Conservation (phyloP, 2,888 invertebrate species). For the Nemurella pictetii region DNA sequence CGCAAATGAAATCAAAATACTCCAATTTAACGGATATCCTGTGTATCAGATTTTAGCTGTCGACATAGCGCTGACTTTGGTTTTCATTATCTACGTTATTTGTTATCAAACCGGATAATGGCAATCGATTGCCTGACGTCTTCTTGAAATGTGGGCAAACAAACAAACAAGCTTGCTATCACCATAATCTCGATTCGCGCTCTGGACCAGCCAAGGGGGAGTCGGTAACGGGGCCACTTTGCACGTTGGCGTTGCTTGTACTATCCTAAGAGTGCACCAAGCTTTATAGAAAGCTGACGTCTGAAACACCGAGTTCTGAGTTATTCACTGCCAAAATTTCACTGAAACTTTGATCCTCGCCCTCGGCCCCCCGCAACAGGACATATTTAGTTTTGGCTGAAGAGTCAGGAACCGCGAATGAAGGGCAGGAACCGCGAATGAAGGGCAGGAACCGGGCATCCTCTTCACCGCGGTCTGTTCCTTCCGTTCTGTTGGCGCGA, state of each 20-base stretch:
- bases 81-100: background rate
- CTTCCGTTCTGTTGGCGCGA: background rate
- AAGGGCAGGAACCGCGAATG: too few relatives aligned
- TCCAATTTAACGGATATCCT: background rate
- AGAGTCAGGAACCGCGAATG: too few relatives aligned
- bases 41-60: background rate
- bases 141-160: background rate
- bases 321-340: too few relatives aligned
- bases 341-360: too few relatives aligned
- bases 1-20: background rate
- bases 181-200: background rate
- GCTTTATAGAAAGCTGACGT: too few relatives aligned
- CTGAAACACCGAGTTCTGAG: too few relatives aligned
- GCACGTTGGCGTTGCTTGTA: too few relatives aligned
- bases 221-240: too few relatives aligned
- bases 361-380: too few relatives aligned
- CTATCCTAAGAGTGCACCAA: too few relatives aligned
- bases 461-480: background rate
- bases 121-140: background rate
- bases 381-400: too few relatives aligned
- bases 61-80: background rate
- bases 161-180: background rate
- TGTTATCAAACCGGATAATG: background rate
- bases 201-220: background rate
- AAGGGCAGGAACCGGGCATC: too few relatives aligned